A percentile compares a stretch with the other conserved stretches of the same genome.
These are phyloP conservation scores for Potamilus streckersoni DNA, from an alignment of 1,140 invertebrate species.

Conservation along the genomic window DNA sequence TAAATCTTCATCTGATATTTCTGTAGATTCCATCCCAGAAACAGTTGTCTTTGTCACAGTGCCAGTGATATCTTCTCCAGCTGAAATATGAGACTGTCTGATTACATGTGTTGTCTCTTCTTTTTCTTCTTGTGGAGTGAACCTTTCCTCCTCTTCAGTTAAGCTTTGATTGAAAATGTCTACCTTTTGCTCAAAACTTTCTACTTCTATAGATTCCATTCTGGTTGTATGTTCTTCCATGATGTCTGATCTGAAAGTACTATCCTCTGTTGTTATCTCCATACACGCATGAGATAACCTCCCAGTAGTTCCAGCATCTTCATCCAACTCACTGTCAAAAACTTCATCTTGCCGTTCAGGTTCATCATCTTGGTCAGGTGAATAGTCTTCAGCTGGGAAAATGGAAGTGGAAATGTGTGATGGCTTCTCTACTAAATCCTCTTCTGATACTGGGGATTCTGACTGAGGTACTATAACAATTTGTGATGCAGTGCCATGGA, in stretches of 20 bases:
- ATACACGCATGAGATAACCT: neutral
- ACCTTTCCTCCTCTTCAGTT: neutral
- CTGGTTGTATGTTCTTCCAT: no score
- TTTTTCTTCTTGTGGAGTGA: neutral
- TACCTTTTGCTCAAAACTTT: neutral
- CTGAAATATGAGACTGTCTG: neutral
- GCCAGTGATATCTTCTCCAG: neutral
- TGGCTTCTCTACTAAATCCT: slow-evolving; percentile 32
- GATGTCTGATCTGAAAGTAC: no score
- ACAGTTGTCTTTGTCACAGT: neutral
- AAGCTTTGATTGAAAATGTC: neutral
- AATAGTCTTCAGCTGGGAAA: neutral
- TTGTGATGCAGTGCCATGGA: neutral
- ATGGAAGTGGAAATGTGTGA: slow-evolving; percentile 26
- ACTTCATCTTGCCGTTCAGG: slow-evolving; percentile 29
- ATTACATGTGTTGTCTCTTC: neutral
- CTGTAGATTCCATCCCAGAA: neutral
- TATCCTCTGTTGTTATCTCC: no score
- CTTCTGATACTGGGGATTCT: slow-evolving; percentile 22
- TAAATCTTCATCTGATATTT: neutral
- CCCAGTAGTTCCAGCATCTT: slow-evolving; percentile 22
- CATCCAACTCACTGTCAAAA: slow-evolving; percentile 42
- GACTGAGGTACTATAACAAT: neutral
- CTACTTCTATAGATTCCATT: neutral
- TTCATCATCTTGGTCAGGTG: slow-evolving; percentile 12